phyloP scores from a whole-genome alignment of 2,113 vertebrate species.

The Oryzias curvinotus region DNA sequence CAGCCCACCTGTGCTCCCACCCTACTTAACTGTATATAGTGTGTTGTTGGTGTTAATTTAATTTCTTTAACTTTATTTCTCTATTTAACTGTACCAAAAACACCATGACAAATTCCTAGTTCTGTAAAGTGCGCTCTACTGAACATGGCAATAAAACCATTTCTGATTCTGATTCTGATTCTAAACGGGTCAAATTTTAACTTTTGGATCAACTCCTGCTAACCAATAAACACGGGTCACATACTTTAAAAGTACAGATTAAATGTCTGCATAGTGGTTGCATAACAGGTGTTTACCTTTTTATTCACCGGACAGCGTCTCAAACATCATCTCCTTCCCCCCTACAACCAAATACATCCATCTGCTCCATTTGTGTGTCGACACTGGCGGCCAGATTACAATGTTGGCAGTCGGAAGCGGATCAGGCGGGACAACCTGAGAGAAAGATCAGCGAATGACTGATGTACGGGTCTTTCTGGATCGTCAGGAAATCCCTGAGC shows the following conservation, averaged over 20 bases:
- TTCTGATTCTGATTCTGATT: no score
- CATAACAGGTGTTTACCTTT: not conserved
- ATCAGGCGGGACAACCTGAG: not conserved
- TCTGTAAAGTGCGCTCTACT: no score
- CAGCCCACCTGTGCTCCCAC: no score
- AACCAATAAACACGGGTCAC: no score
- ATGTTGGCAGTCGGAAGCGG: not conserved
- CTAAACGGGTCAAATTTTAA: not conserved
- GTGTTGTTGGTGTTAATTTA: no score
- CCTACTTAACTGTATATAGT: no score
- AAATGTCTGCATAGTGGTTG: not conserved
- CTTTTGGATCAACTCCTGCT: no score
- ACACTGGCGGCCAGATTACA: not conserved
- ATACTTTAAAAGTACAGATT: no score
- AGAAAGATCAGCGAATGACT: constrained; percentile 46
- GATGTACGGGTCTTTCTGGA: constrained; percentile 38
- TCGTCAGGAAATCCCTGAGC: constrained; percentile 54
- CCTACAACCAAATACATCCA: not conserved
- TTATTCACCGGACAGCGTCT: not conserved
- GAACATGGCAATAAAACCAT: no score
- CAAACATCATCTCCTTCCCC: not conserved
- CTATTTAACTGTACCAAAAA: no score
- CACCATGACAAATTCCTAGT: no score
- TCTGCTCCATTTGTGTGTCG: constrained; percentile 1
- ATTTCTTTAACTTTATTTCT: no score